Evolutionary conservation across 2,113 vertebrate genomes (phyloP), one percentile per base, ranked within the genome.

Genomic region (Psittacara wagleri): DNA sequence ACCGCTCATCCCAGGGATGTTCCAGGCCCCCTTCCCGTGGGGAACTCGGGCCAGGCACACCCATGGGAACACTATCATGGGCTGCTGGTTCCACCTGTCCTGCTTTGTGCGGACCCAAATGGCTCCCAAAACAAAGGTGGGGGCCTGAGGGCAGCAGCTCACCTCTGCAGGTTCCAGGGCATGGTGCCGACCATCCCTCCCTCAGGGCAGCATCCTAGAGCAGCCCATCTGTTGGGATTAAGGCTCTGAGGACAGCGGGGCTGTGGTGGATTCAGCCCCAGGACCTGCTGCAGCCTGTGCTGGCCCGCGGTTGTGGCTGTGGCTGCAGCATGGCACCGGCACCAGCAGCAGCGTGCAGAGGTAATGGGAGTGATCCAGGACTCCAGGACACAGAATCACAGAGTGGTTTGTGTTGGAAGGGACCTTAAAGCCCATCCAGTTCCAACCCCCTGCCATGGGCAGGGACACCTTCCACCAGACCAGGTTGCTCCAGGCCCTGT

Each of bases 291-390:
- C 3, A 8, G 39, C 51, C 22, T 55, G 70, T 43, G 70, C 52
- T 5, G 1, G 39, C 29, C 51, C 3, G 11, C 2, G 70, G 33
- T 19, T 7, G 54, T n/a, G 14, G 25, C 33, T 8, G 48, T 6
- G 24, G 2, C 3, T 9, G 39, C 7, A 54, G 31, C 39, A 28
- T 1, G 3, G 24, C 46, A 79, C 2, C 0, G 6, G 23, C n/a
- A 9, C 16, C 7, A 3, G 9, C 5, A 11, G 41, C 5, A 3
- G 17, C 3, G 1, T 9, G 13, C 37, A 52, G 49, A 23, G 62
- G 62, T 23, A 23, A 41, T 3, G 1, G 25, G 15, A 31, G 37
- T 4, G 9, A 23, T 14, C n/a, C 43, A 14, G 79, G 20, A 7
- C 43, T 7, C 10, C 64, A 4, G 10, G 10, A 24, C 66, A 28